Base-by-base conservation (phyloP, 2,888 invertebrate genomes). In the Ectobius pallidus region DNA sequence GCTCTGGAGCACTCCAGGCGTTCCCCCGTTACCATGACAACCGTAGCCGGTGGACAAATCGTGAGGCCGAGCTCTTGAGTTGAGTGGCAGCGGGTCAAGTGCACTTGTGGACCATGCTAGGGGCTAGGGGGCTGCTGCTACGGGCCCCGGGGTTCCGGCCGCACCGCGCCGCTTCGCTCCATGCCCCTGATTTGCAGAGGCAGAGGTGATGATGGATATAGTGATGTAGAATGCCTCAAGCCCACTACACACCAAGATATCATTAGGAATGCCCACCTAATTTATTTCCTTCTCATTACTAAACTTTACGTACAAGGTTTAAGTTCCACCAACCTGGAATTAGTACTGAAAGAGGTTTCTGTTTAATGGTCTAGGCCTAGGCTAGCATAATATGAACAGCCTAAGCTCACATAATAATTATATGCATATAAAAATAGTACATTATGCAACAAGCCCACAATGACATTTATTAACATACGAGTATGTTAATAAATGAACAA, bases 41-140 rank as follows among this genome's bases (percentile, higher is more conserved):
- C 70, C 65, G 63, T 65, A 65, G 71, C 65, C 69, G 70, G 73
- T 73, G 73, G 73, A 73, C 73, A 73, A 73, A 73, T 73, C 70
- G 70, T 65, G 70, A 42, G 63, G 73, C 70, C 52, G 73, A 58
- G 73, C 62, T 52, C 73, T 73, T 69, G 63, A 73, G 73, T 30
- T 62, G 73, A 74, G 74, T 67, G 74, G 68, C 71, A 68, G 63
- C 68, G 74, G 71, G 74, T 71, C 71, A 74, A 74, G 69, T 30
- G 71, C 69, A 30, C 71, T 69, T 30, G 32, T 39, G 69, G 52
- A 58, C 58, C 58, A 58, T 58, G 58, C 58, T 58, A 58, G 58
- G 58, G 58, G 32, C 30, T 58, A 30, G 58, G 58, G 52, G 58
- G 32, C 30, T 58, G 58, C 52, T 39, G 52, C 58, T 58, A 58